Base-by-base conservation (phyloP, 2,113 vertebrate species). In the Dermatemys mawii region DNA sequence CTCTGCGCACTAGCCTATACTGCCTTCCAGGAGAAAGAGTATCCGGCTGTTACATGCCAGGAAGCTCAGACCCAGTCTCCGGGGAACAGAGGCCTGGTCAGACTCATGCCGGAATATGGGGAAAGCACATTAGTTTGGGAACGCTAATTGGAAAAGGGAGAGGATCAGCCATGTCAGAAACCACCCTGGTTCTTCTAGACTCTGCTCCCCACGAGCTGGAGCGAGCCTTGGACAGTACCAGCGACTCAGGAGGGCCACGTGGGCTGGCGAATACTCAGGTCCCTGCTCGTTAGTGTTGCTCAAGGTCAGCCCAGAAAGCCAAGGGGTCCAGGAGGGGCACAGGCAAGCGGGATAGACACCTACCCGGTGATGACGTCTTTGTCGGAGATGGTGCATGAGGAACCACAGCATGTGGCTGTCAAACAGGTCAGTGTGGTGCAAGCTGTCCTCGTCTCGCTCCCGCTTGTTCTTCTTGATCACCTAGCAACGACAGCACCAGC, bases 331-430 rank as follows among this genome's bases (percentile, higher is more conserved):
- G 12, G 14, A n/a, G 32, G 46, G 48, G 6, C 4, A 44, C 44
- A 6, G 35, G 57, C 21, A 22, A 50, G 81, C 1, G 27, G 55
- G 53, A 32, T 4, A 16, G 48, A 11, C 11, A 79, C 98, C 97
- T 97, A 99, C 99, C 98, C 99, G 97, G 87, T 98, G 98, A 41
- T 98, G 99, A 91, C 99, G 98, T 44, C 99, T 97, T 97, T 99
- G 99, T 79, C 99, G 98, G 98, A 99, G 98, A 98, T 99, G 99
- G 94, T 99, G 99, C 99, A 99, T 99, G 83, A 99, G 98, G 97
- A 99, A 99, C 99, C 99, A 99, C 89, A 99, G 98, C 98, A 99
- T 98, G 97, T 99, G 99, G 89, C 99, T 99, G 96, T 99, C 99
- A 3, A 99, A 99, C 97, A 99, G 98, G 97, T 99, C 99, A 0